phyloP scores from a whole-genome alignment of 1,140 invertebrate genomes.

The Achroia grisella region DNA sequence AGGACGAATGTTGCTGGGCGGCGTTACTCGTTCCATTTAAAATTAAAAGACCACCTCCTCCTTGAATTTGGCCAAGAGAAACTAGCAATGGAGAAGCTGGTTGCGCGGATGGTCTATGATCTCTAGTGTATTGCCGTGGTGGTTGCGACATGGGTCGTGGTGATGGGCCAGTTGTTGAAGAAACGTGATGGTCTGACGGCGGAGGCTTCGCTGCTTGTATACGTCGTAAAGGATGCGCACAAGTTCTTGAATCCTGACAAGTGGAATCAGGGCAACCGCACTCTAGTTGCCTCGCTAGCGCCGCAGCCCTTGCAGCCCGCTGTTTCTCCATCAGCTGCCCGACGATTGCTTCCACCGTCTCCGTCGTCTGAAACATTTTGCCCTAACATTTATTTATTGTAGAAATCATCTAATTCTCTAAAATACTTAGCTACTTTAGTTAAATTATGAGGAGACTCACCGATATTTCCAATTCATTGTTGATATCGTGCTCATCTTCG shows the following conservation, averaged over 20 bases:
- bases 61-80: constrained; percentile 89
- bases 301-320: constrained; percentile 80
- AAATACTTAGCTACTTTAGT: constrained; percentile 7
- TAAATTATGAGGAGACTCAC: constrained; percentile 71
- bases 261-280: constrained; percentile 83
- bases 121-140: constrained; percentile 80
- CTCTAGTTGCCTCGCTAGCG: constrained; percentile 82
- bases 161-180: constrained; percentile 77
- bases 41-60: constrained; percentile 87
- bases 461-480: constrained; percentile 90
- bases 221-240: constrained; percentile 80
- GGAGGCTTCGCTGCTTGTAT: constrained; percentile 77
- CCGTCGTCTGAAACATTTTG: constrained; percentile 81
- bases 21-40: constrained; percentile 80
- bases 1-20: constrained; percentile 71
- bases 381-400: constrained; percentile 37
- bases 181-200: constrained; percentile 72
- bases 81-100: constrained; percentile 81
- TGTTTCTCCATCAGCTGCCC: constrained; percentile 92
- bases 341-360: constrained; percentile 91
- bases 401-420: constrained; percentile 7
- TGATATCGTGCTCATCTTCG: constrained; percentile 88
- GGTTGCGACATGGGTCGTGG: constrained; percentile 64
- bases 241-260: constrained; percentile 82
- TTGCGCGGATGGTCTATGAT: constrained; percentile 72